phyloP scores from a whole-genome alignment of 2,797 vertebrate species.

The Myotis pilosus region DNA sequence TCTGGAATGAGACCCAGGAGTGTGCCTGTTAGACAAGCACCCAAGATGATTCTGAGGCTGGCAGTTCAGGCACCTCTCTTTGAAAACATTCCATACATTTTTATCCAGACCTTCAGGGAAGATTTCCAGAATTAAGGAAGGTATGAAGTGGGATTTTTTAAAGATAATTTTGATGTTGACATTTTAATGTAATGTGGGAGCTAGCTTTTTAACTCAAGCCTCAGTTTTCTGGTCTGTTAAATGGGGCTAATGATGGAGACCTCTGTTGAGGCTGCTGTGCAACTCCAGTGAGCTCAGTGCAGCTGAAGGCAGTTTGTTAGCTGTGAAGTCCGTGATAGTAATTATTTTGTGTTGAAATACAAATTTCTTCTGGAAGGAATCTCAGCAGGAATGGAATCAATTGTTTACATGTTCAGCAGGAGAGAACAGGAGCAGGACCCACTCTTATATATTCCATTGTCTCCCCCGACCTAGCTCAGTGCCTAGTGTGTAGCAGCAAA shows the following conservation, averaged over 20 bases:
- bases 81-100: background rate
- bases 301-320: background rate
- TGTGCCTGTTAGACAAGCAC: background rate
- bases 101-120: background rate
- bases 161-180: background rate
- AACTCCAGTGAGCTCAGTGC: background rate
- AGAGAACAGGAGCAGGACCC: background rate
- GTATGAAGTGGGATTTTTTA: background rate
- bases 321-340: background rate
- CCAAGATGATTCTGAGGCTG: background rate
- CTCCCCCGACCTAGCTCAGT: background rate
- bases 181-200: background rate
- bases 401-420: background rate
- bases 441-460: background rate
- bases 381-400: background rate
- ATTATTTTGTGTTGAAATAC: conserved; percentile 49
- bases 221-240: conserved; percentile 3
- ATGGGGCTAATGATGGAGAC: background rate
- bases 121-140: background rate
- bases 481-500: background rate
- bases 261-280: background rate
- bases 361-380: background rate
- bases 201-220: background rate
- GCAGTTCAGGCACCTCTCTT: background rate
- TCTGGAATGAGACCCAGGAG: background rate